phyloP scores from a whole-genome alignment of 2,888 invertebrate genomes.

The Caradrina clavipalpis region DNA sequence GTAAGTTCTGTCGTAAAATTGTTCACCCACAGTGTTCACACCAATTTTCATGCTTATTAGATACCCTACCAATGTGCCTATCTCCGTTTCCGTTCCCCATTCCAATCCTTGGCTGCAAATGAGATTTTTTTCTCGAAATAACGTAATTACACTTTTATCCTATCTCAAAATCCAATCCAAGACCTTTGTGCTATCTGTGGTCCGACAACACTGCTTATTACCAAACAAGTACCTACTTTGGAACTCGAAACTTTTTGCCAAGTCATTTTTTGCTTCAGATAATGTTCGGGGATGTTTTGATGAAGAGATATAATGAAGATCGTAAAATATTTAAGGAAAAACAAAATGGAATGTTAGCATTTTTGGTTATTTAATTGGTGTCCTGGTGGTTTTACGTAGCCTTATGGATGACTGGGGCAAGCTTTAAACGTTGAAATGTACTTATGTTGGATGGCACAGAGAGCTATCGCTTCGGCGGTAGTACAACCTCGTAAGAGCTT shows the following conservation, averaged over 20 bases:
- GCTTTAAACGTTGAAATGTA: too few relatives aligned
- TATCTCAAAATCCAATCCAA: conserved; percentile 49
- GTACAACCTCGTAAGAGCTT: too few relatives aligned
- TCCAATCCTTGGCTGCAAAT: conserved; percentile 46
- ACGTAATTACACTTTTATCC: conserved; percentile 53
- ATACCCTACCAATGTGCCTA: conserved; percentile 43
- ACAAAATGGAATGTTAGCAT: not conserved
- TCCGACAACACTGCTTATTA: conserved; percentile 41
- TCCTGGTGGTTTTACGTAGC: too few relatives aligned
- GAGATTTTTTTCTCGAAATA: conserved; percentile 48
- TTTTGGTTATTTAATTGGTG: not conserved
- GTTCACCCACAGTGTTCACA: conserved; percentile 18
- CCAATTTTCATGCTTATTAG: conserved; percentile 47
- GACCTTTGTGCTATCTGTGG: conserved; percentile 51
- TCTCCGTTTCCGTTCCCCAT: conserved; percentile 35
- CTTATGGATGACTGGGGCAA: too few relatives aligned
- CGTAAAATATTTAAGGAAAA: conserved; percentile 8
- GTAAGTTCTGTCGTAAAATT: conserved; percentile 13
- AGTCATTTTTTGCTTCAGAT: conserved; percentile 30
- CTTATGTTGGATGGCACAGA: too few relatives aligned
- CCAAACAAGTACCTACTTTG: conserved; percentile 37
- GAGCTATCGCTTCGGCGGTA: too few relatives aligned
- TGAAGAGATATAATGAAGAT: conserved; percentile 21
- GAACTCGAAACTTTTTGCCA: conserved; percentile 41
- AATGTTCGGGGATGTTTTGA: conserved; percentile 27